Evolutionary conservation across 2,888 invertebrate genomes (phyloP), one percentile per base, ranked within the genome.

Genomic region (Cyaniris semiargus): DNA sequence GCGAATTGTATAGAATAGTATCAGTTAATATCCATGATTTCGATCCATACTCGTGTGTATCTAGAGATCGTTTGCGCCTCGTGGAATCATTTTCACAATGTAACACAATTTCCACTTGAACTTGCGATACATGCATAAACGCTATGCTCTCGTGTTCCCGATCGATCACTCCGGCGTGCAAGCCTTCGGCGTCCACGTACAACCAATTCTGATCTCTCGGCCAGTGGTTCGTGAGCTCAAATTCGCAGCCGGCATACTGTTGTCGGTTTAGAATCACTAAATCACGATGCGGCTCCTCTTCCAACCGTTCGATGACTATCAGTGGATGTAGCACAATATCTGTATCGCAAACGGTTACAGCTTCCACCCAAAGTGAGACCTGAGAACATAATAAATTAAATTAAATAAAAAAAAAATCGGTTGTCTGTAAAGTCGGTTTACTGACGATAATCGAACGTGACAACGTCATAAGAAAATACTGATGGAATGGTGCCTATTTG

Each of bases 111-210:
- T 94, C 94, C 1, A 93, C 89, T 86, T 93, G 92, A 70, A 94
- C 84, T 86, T 94, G 94, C 0, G 94, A 94, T 60, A 90, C 80
- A 56, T 90, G 83, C 94, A 94, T 94, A 78, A 89, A 90, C 4
- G 93, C 93, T 76, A 94, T 93, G 0, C 90, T 88, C 48, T 84
- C 82, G 79, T 94, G 84, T 83, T 94, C 94, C 84, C 94, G 89
- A 79, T 94, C 93, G 44, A 94, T 93, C 15, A 84, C 79, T 71
- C 74, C 81, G 0, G 91, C 81, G 71, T 93, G 93, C 56, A 93
- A 82, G 2, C 92, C 93, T 15, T 81, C 83, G 44, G 88, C 86
- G 77, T 94, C 87, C 0, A 92, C 89, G 76, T 90, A 92, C 3
- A 94, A 80, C 94, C 94, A 94, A 0, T 84, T 79, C 79, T 91